phyloP scores from a whole-genome alignment of 2,888 invertebrate species.

The Euclidia mi region DNA sequence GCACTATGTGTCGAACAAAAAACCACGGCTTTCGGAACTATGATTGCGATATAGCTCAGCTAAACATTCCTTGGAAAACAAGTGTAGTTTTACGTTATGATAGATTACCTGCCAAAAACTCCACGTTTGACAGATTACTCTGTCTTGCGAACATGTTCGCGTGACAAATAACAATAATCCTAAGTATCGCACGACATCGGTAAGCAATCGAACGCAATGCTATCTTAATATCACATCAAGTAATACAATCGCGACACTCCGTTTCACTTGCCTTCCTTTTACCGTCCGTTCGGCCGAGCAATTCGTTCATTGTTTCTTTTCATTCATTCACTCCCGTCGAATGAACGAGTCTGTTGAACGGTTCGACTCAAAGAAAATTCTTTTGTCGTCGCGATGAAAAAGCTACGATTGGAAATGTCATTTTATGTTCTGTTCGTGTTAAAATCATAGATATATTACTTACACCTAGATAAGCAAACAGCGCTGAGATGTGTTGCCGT shows the following conservation, averaged over 20 bases:
- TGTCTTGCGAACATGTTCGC: no score
- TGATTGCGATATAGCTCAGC: no score
- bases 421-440: slow-evolving; percentile 55
- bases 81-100: no score
- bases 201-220: slow-evolving; percentile 22
- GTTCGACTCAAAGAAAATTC: slow-evolving; percentile 70
- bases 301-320: slow-evolving; percentile 70
- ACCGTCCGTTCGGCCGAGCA: slow-evolving; percentile 57
- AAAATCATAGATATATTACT: no score
- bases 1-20: no score
- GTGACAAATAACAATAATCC: slow-evolving; percentile 12
- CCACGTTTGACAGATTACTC: slow-evolving; percentile 14
- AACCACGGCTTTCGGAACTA: no score
- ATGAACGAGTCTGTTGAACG: slow-evolving; percentile 67
- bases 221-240: slow-evolving; percentile 52
- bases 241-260: slow-evolving; percentile 51
- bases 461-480: no score
- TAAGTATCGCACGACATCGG: slow-evolving; percentile 24
- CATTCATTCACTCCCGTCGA: slow-evolving; percentile 61
- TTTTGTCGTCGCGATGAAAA: slow-evolving; percentile 69
- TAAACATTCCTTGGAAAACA: no score
- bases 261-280: slow-evolving; percentile 56
- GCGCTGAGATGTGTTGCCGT: no score
- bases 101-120: slow-evolving; percentile 9
- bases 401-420: slow-evolving; percentile 65